Conservation (phyloP, 2,113 vertebrate genomes). For the Catharus bicknelli region DNA sequence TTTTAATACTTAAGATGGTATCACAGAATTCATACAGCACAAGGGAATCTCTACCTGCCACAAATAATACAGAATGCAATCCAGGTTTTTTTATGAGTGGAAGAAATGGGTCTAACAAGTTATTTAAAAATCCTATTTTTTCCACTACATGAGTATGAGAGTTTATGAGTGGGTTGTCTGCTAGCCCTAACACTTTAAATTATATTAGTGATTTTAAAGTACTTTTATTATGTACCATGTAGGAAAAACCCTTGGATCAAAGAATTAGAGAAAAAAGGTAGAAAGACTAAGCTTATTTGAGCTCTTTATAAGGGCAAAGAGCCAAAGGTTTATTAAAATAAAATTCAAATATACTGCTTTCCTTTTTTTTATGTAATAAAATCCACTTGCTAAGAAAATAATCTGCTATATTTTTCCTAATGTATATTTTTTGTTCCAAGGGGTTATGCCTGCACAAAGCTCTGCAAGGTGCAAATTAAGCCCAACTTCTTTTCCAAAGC, state of each 20-base stretch:
- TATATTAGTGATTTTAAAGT: background rate
- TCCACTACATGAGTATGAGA: background rate
- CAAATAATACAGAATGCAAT: background rate
- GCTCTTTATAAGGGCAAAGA: constrained; percentile 1
- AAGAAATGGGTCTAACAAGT: background rate
- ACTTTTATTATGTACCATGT: background rate
- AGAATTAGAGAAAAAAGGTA: background rate
- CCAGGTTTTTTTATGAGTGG: background rate
- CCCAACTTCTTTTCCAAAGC: background rate
- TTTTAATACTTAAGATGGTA: background rate
- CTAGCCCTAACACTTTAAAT: background rate
- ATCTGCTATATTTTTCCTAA: background rate
- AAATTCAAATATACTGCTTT: background rate
- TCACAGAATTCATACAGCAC: background rate
- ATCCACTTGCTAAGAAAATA: background rate
- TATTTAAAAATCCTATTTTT: background rate
- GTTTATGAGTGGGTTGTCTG: background rate
- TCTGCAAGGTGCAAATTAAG: background rate
- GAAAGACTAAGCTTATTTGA: background rate
- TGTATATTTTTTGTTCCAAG: background rate
- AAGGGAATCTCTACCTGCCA: background rate
- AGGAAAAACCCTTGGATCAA: background rate
- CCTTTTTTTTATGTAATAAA: background rate
- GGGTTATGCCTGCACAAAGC: background rate
- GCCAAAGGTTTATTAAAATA: constrained; percentile 35